Evolutionary conservation across 2,888 invertebrate species (phyloP).

Genomic region (Zaprionus obscuricornis): DNA sequence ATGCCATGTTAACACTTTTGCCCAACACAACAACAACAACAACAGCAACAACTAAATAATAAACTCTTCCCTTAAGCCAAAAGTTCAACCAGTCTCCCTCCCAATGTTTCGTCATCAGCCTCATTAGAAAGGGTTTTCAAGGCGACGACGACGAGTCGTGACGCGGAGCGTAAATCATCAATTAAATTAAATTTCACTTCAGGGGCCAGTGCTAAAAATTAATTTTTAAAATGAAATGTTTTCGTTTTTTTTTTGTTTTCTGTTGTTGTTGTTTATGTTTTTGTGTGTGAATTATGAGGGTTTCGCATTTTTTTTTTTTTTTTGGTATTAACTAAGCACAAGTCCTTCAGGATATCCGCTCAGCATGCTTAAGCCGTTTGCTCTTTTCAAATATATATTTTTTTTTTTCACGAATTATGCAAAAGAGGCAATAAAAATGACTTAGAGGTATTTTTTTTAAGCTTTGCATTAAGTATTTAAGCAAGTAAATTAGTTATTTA

Average conservation of each 20-base stretch:
- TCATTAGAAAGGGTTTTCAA: conserved; percentile 58
- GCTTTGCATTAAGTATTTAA: too few relatives aligned
- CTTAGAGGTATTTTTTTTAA: too few relatives aligned
- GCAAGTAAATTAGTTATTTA: too few relatives aligned
- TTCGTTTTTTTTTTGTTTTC: too few relatives aligned
- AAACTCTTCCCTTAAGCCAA: neutral
- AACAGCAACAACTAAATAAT: conserved; percentile 3
- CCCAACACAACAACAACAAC: conserved; percentile 11
- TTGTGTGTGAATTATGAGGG: conserved; percentile 68
- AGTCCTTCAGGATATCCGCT: neutral
- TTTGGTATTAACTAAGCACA: conserved; percentile 6
- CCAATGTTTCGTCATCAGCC: neutral
- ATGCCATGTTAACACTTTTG: conserved; percentile 54
- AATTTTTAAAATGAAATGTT: conserved; percentile 72
- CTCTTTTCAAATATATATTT: too few relatives aligned
- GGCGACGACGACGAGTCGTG: too few relatives aligned
- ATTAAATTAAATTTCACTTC: conserved; percentile 69
- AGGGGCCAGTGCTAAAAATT: conserved; percentile 63
- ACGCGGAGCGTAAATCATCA: conserved; percentile 64
- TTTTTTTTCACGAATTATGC: too few relatives aligned
- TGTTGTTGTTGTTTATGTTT: too few relatives aligned
- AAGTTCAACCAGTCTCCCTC: neutral
- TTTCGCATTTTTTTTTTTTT: too few relatives aligned
- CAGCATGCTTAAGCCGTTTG: too few relatives aligned
- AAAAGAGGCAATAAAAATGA: too few relatives aligned